Evolutionary conservation across 1,140 invertebrate genomes (phyloP), one percentile per base, ranked within the genome.

Genomic region (Teleogryllus occipitalis): DNA sequence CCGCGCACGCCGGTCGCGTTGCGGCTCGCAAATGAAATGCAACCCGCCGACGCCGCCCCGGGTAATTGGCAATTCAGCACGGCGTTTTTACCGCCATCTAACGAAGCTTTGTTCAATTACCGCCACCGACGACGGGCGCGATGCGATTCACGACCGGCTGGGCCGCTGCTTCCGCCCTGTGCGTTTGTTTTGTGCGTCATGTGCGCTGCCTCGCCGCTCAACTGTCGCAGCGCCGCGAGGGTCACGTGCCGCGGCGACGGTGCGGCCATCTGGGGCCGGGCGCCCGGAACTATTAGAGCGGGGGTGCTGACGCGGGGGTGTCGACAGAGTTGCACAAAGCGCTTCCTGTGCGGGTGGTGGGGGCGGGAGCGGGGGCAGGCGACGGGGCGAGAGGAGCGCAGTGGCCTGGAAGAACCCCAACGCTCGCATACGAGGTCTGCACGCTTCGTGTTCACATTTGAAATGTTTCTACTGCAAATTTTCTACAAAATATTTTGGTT

Each of bases 81-180:
- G 54, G 54, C 54, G 54, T 65, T 65, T 65, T 65, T 65, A 18
- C 18, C 10, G 54, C 18, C 54, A 65, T 65, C 54, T 65, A 65
- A 65, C 54, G 54, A 65, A 65, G 54, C 54, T 65, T 65, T 65
- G 54, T 65, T 65, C 54, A 65, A 65, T 65, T 65, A 65, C 54
- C 10, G 54, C 10, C 10, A 18, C 10, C 54, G 18, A 10, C 18
- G 54, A 65, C 18, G 54, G 54, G 54, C 54, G 54, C 18, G 54
- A 18, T 39, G 27, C 18, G 54, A 18, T 65, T 65, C 18, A 65
- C 54, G 54, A 65, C 7, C 54, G 54, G 18, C 10, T 65, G 54
- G 18, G 54, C 54, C 10, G 18, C 18, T 1, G 54, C 54, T 18
- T 3, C 10, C 54, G 54, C 10, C 54, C 18, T 7, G 54, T 18